Base-by-base conservation (phyloP, 2,797 vertebrate genomes). In the Kryptolebias ocellatus region DNA sequence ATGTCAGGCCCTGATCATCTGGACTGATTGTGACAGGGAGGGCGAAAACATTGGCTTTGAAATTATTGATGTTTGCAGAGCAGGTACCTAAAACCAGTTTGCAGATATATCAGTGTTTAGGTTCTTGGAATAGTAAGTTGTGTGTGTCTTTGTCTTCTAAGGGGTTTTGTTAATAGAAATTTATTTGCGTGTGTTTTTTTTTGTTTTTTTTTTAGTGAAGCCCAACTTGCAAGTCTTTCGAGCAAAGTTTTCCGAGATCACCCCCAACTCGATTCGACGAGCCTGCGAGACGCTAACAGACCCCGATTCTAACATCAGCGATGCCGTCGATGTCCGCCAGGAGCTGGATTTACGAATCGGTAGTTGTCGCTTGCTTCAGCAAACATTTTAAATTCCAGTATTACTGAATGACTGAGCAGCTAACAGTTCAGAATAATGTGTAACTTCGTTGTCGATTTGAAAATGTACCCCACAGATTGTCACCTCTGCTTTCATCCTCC, bases 31-130 rank as follows among this genome's bases (percentile, higher is more conserved):
- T 59, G 98, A 99, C 68, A 84, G 98, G 67, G 98, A 99, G 78
- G 98, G 98, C 76, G 98, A 99, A 88, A 99, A 99, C 89, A 99
- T 99, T 0, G 98, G 97, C 68, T 98, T 96, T 84, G 98, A 99
- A 90, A 78, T 99, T 14, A 96, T 98, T 74, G 92, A 98, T 0
- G 97, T 99, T 10, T 99, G 98, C 83, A 98, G 91, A 95, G 94
- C 97, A 88, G 97, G 98, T 99, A 10, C 18, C 17, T 49, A 3
- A 12, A 37, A 28, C 28, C 4, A 8, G 1, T 46, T 6, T 28
- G 24, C 3, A 15, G 15, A 4, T 9, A 31, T 42, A 20, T 4
- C 3, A 56, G 6, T 45, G 39, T 60, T 66, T 61, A 18, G 27
- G n/a, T 3, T 12, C n/a, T 24, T 2, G 47, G 24, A 60, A 34